These are phyloP conservation scores for Drosophila eugracilis DNA, from an alignment of 1,140 invertebrate species.

Conservation along the genomic window DNA sequence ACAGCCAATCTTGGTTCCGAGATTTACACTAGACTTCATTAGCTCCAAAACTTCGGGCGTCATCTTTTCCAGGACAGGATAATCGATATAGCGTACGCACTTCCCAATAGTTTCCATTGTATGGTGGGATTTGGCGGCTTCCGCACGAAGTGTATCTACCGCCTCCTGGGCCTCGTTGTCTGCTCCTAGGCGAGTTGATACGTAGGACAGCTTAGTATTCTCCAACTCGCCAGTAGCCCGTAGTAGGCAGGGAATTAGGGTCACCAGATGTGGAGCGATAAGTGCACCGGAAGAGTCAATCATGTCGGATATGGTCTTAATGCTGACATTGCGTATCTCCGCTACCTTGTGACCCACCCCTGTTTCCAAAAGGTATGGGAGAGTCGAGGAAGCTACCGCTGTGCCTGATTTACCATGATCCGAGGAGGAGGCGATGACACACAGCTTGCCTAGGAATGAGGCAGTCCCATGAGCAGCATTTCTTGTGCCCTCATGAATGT, in stretches of 20 bases:
- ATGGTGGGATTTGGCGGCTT: slow-evolving; percentile 92
- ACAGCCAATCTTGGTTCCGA: slow-evolving; percentile 94
- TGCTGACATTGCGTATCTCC: slow-evolving; percentile 92
- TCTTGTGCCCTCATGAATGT: slow-evolving; percentile 95
- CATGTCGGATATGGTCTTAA: slow-evolving; percentile 93
- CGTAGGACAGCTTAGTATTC: slow-evolving; percentile 90
- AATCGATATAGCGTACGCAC: slow-evolving; percentile 94
- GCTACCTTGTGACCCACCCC: slow-evolving; percentile 92
- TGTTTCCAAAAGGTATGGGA: slow-evolving; percentile 92
- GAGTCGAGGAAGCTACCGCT: slow-evolving; percentile 90
- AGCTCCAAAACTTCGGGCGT: slow-evolving; percentile 93
- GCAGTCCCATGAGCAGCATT: slow-evolving; percentile 91
- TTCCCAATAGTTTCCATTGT: slow-evolving; percentile 95
- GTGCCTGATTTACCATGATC: slow-evolving; percentile 92
- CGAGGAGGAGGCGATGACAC: slow-evolving; percentile 91
- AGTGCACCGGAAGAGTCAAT: slow-evolving; percentile 91
- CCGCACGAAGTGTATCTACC: slow-evolving; percentile 91
- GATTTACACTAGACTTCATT: slow-evolving; percentile 91
- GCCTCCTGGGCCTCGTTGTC: slow-evolving; percentile 89
- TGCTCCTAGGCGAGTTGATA: slow-evolving; percentile 90
- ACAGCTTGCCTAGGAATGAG: slow-evolving; percentile 92
- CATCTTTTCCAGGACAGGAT: slow-evolving; percentile 90
- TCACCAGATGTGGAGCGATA: slow-evolving; percentile 92
- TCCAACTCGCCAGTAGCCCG: slow-evolving; percentile 94
- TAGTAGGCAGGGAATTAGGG: slow-evolving; percentile 93